These are phyloP conservation scores for Spea multiplicata DNA, from an alignment of 2,113 vertebrate species.

Conservation along the genomic window DNA sequence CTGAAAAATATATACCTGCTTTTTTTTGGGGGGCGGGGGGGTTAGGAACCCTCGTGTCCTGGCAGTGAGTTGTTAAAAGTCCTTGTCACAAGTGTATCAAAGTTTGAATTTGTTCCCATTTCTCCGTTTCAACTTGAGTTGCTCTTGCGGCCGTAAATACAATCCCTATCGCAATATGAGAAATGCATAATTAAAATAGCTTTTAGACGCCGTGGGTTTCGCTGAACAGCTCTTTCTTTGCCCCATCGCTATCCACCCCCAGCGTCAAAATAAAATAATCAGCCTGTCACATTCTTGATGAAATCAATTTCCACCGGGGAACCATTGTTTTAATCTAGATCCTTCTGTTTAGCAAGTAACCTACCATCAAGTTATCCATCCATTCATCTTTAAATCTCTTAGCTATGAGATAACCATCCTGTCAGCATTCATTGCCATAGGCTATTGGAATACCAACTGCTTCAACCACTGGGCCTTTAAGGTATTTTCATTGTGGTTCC, in stretches of 20 bases:
- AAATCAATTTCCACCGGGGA: slow-evolving; percentile 19
- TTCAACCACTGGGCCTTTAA: background rate
- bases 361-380: slow-evolving; percentile 5
- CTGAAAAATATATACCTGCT: slow-evolving; percentile 35
- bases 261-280: slow-evolving; percentile 2
- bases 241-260: background rate
- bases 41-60: background rate
- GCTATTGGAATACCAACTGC: slow-evolving; percentile 10
- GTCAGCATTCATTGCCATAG: slow-evolving; percentile 16
- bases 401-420: slow-evolving; percentile 29
- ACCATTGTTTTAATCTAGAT: slow-evolving; percentile 15
- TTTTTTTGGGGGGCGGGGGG: background rate
- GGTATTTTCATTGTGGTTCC: background rate
- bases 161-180: slow-evolving; percentile 1
- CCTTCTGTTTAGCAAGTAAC: slow-evolving; percentile 25
- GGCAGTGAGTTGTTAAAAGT: slow-evolving; percentile 22
- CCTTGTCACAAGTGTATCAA: slow-evolving; percentile 9
- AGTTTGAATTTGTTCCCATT: slow-evolving; percentile 12
- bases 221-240: slow-evolving; percentile 22
- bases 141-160: slow-evolving; percentile 9
- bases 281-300: slow-evolving; percentile 34
- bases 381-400: slow-evolving; percentile 28
- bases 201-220: slow-evolving; percentile 14
- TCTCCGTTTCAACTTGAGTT: background rate
- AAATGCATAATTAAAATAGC: slow-evolving; percentile 24